phyloP scores from a whole-genome alignment of 2,888 invertebrate genomes.

The Himalopsyche anomala region DNA sequence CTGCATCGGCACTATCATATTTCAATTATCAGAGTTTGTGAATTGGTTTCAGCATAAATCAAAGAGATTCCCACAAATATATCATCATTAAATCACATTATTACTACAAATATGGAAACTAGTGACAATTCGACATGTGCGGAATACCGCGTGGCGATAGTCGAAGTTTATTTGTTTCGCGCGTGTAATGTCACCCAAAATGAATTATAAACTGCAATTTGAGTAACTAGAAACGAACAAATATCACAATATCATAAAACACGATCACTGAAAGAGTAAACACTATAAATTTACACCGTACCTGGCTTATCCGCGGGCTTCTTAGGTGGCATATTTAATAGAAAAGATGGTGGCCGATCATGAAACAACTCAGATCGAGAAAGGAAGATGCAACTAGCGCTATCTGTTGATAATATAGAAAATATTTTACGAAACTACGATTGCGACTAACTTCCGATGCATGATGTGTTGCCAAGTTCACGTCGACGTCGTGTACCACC shows the following conservation, averaged over 20 bases:
- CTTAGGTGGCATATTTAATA: conserved; percentile 85
- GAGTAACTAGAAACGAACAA: not conserved
- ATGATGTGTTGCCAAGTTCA: not conserved
- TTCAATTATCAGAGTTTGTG: conserved; percentile 69
- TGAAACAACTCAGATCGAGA: conserved; percentile 60
- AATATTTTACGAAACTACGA: conserved; percentile 33
- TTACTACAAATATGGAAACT: not conserved
- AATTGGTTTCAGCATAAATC: conserved; percentile 72
- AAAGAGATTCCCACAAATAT: conserved; percentile 78
- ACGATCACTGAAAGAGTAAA: conserved; percentile 66
- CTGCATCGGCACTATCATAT: conserved; percentile 1
- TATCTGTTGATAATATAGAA: conserved; percentile 45
- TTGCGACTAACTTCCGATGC: conserved; percentile 39
- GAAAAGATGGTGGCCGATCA: conserved; percentile 65
- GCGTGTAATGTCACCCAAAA: not conserved
- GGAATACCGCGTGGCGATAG: conserved; percentile 69
- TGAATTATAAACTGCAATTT: not conserved
- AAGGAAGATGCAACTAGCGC: conserved; percentile 56
- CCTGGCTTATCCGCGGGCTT: conserved; percentile 92
- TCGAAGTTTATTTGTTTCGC: conserved; percentile 21
- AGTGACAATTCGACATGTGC: conserved; percentile 60
- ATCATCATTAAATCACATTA: conserved; percentile 68
- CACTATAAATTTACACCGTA: conserved; percentile 70
- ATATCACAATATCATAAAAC: conserved; percentile 49
- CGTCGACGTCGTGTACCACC: not conserved